A percentile compares a stretch with the other conserved stretches of the same genome.
Evolutionary conservation across 2,888 invertebrate genomes (phyloP).

Genomic region (Himalopsyche tibetana): DNA sequence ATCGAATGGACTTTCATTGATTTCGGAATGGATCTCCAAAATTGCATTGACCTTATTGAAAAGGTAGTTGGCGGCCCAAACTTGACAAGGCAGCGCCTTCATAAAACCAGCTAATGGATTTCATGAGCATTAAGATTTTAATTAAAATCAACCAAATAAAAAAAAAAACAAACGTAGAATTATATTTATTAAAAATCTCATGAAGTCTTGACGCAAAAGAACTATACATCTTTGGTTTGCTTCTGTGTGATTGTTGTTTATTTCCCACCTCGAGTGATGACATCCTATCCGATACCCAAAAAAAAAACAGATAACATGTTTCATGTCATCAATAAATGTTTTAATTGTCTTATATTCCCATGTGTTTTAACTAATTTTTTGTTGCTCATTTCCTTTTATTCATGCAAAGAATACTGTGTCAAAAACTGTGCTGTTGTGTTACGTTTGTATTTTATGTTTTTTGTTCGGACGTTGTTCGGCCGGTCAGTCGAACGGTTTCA

Average conservation of each 20-base stretch:
- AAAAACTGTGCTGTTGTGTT: constrained; percentile 50
- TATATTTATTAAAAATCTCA: neutral
- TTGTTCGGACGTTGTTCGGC: constrained; percentile 51
- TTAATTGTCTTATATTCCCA: constrained; percentile 35
- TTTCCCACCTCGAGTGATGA: constrained; percentile 46
- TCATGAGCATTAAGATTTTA: constrained; percentile 12
- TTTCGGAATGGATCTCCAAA: constrained; percentile 94
- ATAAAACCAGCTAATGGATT: constrained; percentile 43
- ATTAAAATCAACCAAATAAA: neutral
- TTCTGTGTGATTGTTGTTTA: constrained; percentile 50
- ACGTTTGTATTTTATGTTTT: constrained; percentile 68
- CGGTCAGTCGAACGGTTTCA: constrained; percentile 92
- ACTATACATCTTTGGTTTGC: constrained; percentile 38
- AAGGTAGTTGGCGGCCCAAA: constrained; percentile 81
- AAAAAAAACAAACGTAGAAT: neutral
- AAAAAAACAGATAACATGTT: constrained; percentile 3
- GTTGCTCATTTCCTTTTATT: constrained; percentile 39
- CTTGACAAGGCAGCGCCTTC: constrained; percentile 68
- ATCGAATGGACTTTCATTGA: constrained; percentile 96
- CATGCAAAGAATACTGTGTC: constrained; percentile 32
- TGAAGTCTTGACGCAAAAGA: constrained; percentile 54
- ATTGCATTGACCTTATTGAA: constrained; percentile 88
- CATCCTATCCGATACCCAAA: constrained; percentile 43
- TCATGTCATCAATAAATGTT: constrained; percentile 36
- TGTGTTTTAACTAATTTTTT: constrained; percentile 54